These are phyloP conservation scores for Drosophila nannoptera DNA, from an alignment of 1,140 invertebrate species.

Conservation along the genomic window DNA sequence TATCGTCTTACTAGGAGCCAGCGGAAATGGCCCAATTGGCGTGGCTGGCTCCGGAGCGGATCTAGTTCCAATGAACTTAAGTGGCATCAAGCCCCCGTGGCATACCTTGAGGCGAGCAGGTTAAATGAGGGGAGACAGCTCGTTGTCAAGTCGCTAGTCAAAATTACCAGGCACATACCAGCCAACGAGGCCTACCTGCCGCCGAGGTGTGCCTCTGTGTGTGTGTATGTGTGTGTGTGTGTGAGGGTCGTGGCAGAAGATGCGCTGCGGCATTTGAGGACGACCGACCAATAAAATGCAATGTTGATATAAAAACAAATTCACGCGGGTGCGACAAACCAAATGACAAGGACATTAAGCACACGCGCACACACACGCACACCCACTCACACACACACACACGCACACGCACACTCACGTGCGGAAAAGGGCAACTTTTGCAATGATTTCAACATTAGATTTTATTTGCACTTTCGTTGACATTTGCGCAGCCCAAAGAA, in stretches of 20 bases:
- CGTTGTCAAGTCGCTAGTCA: constrained; percentile 4
- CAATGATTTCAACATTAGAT: constrained; percentile 75
- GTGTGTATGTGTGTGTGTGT: not conserved
- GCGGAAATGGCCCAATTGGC: no score
- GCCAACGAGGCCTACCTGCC: not conserved
- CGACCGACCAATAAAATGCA: constrained; percentile 71
- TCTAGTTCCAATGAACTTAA: no score
- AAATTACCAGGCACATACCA: constrained; percentile 4
- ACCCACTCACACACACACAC: constrained; percentile 17
- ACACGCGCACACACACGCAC: constrained; percentile 32
- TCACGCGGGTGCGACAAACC: constrained; percentile 74
- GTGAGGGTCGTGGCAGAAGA: constrained; percentile 20
- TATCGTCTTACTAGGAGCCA: no score
- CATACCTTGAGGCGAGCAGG: no score
- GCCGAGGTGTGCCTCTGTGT: not conserved
- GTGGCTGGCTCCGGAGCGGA: no score
- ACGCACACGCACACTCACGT: not conserved
- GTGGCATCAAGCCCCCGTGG: no score
- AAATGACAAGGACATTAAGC: constrained; percentile 71
- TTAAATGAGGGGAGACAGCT: not conserved
- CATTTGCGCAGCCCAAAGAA: constrained; percentile 63
- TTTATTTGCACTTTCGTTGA: constrained; percentile 77
- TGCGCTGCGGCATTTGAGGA: constrained; percentile 47
- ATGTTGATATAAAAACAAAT: constrained; percentile 74
- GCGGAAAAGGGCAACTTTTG: constrained; percentile 46